These are phyloP conservation scores for Argya squamiceps DNA, from an alignment of 2,797 vertebrate species.

Conservation along the genomic window DNA sequence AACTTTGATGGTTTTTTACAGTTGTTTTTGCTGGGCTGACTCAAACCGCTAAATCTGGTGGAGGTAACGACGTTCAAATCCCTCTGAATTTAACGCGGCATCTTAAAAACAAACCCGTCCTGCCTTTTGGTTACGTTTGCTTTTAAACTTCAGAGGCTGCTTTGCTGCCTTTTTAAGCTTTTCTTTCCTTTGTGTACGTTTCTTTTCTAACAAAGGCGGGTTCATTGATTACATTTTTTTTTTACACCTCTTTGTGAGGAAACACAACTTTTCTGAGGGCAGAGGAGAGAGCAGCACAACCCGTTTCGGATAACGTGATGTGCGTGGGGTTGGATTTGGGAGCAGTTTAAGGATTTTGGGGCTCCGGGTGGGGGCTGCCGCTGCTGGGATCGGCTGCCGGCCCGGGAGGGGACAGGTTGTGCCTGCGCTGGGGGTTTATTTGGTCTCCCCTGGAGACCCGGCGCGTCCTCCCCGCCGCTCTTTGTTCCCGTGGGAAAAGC, in stretches of 20 bases:
- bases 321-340: rapidly evolving
- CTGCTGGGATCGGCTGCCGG: neutral
- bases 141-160: neutral
- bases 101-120: neutral
- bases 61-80: neutral
- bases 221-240: neutral
- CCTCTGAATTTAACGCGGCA: neutral
- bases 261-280: rapidly evolving
- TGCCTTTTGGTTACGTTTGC: neutral
- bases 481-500: neutral
- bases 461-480: neutral
- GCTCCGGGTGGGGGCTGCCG: neutral
- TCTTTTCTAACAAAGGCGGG: neutral
- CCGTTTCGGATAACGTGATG: neutral
- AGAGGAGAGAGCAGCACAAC: neutral
- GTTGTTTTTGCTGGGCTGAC: neutral
- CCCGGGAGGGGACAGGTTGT: neutral
- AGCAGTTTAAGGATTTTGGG: rapidly evolving
- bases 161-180: neutral
- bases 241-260: neutral
- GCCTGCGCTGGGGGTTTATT: neutral
- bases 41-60: neutral
- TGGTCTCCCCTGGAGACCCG: neutral
- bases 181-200: neutral
- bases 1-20: neutral